phyloP scores from a whole-genome alignment of 2,888 invertebrate species.

The Drosophila pseudotakahashii region DNA sequence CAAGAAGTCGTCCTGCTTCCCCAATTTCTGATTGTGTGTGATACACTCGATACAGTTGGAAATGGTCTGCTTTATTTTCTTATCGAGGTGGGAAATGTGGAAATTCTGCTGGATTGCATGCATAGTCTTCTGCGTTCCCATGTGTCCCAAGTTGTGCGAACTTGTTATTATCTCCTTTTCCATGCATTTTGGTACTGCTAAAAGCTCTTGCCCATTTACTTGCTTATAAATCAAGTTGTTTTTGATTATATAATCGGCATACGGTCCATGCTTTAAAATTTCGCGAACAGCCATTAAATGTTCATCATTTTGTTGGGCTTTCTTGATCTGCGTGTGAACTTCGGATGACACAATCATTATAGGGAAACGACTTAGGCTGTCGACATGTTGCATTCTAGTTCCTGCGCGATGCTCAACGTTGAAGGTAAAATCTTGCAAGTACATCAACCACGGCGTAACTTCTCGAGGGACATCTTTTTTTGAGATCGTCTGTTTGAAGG shows the following conservation, averaged over 20 bases:
- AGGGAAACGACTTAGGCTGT: not conserved
- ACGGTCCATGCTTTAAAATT: not conserved
- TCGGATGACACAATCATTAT: not conserved
- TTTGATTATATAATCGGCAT: not conserved
- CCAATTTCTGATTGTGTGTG: too few species aligned
- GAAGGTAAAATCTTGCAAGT: not conserved
- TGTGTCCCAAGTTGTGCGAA: not conserved
- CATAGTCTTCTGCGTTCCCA: not conserved
- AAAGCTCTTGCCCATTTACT: not conserved
- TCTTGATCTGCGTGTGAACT: not conserved
- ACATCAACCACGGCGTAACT: not conserved
- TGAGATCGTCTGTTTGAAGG: not conserved
- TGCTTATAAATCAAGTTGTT: not conserved
- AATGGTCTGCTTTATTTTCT: too few species aligned
- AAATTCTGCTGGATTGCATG: not conserved
- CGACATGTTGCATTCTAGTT: not conserved
- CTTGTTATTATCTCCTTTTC: not conserved
- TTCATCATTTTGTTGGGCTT: not conserved
- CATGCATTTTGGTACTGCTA: too few species aligned
- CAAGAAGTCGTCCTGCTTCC: too few species aligned
- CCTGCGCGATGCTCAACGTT: not conserved
- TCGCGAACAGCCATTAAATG: not conserved
- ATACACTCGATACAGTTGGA: too few species aligned
- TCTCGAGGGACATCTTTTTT: not conserved
- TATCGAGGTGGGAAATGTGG: too few species aligned